Conservation (phyloP, 2,113 vertebrate genomes). For the Eretmochelys imbricata region DNA sequence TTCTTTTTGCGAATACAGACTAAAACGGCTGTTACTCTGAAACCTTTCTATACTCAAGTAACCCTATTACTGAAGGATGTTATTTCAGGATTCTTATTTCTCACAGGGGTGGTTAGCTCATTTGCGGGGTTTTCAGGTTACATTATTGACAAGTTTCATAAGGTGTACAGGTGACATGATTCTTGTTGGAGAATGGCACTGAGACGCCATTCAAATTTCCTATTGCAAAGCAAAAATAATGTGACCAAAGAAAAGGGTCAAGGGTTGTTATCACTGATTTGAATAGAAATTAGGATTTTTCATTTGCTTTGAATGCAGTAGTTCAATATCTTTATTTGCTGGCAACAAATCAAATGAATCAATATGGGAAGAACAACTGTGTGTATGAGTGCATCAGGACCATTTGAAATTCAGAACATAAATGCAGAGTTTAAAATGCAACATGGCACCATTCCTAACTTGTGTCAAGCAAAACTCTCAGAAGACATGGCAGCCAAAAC, state of each 20-base stretch:
- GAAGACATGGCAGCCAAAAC: neutral
- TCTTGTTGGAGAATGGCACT: neutral
- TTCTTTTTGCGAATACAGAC: too few relatives aligned
- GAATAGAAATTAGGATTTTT: neutral
- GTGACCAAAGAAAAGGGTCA: neutral
- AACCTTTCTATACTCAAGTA: neutral
- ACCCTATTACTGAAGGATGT: neutral
- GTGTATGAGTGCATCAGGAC: neutral
- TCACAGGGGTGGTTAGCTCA: neutral
- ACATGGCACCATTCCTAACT: neutral
- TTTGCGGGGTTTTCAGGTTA: neutral
- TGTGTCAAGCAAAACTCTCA: neutral
- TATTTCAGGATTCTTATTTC: neutral
- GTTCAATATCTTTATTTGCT: neutral
- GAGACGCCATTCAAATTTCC: slow-evolving; percentile 40
- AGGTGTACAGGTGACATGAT: neutral
- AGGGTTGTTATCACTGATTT: neutral
- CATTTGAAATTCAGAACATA: neutral
- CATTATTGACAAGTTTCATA: neutral
- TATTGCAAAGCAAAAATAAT: neutral
- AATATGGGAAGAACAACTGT: neutral
- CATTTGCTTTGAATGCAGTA: slow-evolving; percentile 4
- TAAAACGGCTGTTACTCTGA: too few relatives aligned
- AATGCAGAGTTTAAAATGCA: neutral
- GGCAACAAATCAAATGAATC: too few relatives aligned